A percentile compares a stretch with the other conserved stretches of the same genome.
phyloP scores from a whole-genome alignment of 2,888 invertebrate species.

The Lycophotia porphyrea region DNA sequence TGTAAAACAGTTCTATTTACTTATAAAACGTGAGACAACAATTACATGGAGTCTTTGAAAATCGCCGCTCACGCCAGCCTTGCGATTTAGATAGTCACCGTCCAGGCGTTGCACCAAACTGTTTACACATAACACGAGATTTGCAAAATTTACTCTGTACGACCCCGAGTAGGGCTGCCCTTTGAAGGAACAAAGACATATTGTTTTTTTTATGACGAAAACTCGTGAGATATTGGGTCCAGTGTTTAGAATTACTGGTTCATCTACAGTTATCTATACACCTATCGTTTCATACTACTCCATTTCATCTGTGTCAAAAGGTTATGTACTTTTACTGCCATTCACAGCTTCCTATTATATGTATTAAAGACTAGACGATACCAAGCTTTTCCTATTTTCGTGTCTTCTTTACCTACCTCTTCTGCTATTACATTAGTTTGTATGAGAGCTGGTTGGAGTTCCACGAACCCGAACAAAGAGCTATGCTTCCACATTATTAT shows the following conservation, averaged over 20 bases:
- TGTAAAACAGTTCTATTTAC: slow-evolving; percentile 56
- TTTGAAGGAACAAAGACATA: background rate
- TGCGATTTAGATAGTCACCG: slow-evolving; percentile 66
- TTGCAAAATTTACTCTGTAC: slow-evolving; percentile 71
- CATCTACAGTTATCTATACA: background rate
- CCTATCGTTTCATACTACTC: background rate
- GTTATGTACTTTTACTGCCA: background rate
- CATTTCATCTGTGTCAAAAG: background rate
- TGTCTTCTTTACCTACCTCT: background rate
- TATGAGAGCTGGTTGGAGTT: too few species aligned
- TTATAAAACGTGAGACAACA: slow-evolving; percentile 55
- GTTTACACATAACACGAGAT: slow-evolving; percentile 72
- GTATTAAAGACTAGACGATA: background rate
- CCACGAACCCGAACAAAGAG: too few species aligned
- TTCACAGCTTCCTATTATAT: background rate
- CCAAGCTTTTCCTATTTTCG: background rate
- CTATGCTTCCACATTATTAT: too few species aligned
- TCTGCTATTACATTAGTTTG: background rate
- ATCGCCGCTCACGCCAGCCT: slow-evolving; percentile 67
- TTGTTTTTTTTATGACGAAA: too few species aligned
- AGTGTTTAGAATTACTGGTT: background rate
- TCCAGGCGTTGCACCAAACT: slow-evolving; percentile 71
- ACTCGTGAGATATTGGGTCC: background rate
- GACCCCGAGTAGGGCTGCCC: slow-evolving; percentile 65
- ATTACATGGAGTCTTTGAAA: slow-evolving; percentile 65